Evolutionary conservation across 2,113 vertebrate genomes (phyloP), one percentile per base, ranked within the genome.

Genomic region (Tachycineta bicolor): DNA sequence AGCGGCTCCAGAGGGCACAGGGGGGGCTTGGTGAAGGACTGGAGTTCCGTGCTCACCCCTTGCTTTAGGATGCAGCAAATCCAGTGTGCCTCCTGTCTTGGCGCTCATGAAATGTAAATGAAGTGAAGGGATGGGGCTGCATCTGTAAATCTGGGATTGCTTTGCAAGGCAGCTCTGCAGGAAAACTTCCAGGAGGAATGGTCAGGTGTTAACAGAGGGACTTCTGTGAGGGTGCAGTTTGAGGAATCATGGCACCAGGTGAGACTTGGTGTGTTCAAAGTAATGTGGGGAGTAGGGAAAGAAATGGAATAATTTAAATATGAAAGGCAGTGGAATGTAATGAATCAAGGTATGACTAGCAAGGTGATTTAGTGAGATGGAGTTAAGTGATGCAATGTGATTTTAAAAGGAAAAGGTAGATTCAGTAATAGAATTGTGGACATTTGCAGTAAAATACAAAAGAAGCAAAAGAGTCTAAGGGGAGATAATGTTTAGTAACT

Each of bases 341-440:
- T 93, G 93, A 94, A 92, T 94, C 78, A 92, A 94, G 94, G 90
- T 90, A 33, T 84, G 96, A 88, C 93, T 96, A 95, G 96, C 47
- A 39, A 83, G 75, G 77, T 73, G 92, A 76, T 84, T 83, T 86
- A 34, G 34, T 49, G 83, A 90, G 74, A 63, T 73, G 83, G 60
- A 50, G 65, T 46, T 60, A 75, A 71, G 76, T 37, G 70, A 90
- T 81, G 89, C 70, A 95, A 52, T 53, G 64, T 50, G 83, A 55
- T 87, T 76, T 73, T 84, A 78, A 85, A 80, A 92, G 64, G 50
- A 80, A 84, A 31, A 59, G 44, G 56, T 41, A 49, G 68, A 15
- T 59, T 47, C 28, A 80, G 64, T 79, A 56, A 52, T 46, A 44
- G 68, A 90, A 87, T 91, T 87, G 43, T 59, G 33, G 46, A 22